Evolutionary conservation across 2,113 vertebrate species (phyloP).

Genomic region (Gopherus evgoodei): DNA sequence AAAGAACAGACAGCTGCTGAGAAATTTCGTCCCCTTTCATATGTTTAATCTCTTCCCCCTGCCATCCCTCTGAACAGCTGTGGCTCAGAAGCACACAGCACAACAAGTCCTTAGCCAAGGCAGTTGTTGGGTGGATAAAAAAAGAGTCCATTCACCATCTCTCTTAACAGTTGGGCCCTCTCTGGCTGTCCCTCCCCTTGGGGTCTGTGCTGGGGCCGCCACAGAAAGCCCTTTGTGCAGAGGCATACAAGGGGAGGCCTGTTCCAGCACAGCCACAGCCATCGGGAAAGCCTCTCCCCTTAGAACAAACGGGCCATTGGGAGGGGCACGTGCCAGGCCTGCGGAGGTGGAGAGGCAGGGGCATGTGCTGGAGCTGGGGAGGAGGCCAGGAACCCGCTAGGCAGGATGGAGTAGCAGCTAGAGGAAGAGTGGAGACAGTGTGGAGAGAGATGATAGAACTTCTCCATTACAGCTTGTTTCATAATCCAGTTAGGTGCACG

Average conservation of each 20-base stretch:
- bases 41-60: not conserved
- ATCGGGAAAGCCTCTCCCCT: conserved; percentile 45
- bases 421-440: no score
- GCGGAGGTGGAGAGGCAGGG: not conserved
- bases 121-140: conserved; percentile 69
- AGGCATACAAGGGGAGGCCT: conserved; percentile 71
- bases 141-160: conserved; percentile 76
- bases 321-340: conserved; percentile 33
- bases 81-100: not conserved
- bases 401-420: not conserved
- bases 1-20: conserved; percentile 44
- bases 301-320: conserved; percentile 35
- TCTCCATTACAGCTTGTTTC: not conserved
- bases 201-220: conserved; percentile 24
- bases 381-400: not conserved
- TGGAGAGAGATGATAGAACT: not conserved
- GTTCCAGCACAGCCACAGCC: conserved; percentile 49
- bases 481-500: not conserved
- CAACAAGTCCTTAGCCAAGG: conserved; percentile 26
- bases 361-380: conserved; percentile 58
- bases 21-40: conserved; percentile 24
- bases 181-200: conserved; percentile 10
- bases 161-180: conserved; percentile 46
- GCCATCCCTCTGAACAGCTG: conserved; percentile 75
- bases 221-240: conserved; percentile 82